Conservation (phyloP, 2,888 invertebrate genomes). For the Pelosia muscerda region DNA sequence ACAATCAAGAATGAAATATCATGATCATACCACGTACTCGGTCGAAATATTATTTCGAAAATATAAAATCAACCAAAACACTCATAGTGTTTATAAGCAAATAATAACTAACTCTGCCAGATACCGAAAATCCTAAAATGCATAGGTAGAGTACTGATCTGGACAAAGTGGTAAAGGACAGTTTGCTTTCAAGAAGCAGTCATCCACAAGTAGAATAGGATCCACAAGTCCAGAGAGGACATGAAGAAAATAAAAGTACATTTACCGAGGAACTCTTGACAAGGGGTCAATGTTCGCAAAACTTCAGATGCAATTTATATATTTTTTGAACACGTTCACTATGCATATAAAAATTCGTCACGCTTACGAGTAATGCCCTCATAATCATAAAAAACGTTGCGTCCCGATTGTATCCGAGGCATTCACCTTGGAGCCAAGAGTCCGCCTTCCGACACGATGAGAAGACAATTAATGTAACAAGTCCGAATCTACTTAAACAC, state of each 20-base stretch:
- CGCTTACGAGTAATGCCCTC: background rate
- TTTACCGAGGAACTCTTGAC: background rate
- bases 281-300: background rate
- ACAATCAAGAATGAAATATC: too few relatives aligned
- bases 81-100: background rate
- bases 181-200: background rate
- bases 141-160: background rate
- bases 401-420: too few relatives aligned
- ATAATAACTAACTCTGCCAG: background rate
- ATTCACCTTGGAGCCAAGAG: too few relatives aligned
- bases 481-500: conserved; percentile 35
- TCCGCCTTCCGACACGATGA: too few relatives aligned
- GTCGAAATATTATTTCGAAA: too few relatives aligned
- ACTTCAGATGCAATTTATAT: background rate
- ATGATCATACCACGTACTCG: too few relatives aligned
- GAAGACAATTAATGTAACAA: conserved; percentile 34
- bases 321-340: background rate
- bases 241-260: background rate
- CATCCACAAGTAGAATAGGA: background rate
- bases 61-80: background rate
- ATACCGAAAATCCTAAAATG: background rate
- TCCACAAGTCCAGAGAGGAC: background rate
- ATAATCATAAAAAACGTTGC: too few relatives aligned
- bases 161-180: background rate
- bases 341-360: background rate